phyloP scores from a whole-genome alignment of 1,140 invertebrate species.

The Steinernema khuongi region DNA sequence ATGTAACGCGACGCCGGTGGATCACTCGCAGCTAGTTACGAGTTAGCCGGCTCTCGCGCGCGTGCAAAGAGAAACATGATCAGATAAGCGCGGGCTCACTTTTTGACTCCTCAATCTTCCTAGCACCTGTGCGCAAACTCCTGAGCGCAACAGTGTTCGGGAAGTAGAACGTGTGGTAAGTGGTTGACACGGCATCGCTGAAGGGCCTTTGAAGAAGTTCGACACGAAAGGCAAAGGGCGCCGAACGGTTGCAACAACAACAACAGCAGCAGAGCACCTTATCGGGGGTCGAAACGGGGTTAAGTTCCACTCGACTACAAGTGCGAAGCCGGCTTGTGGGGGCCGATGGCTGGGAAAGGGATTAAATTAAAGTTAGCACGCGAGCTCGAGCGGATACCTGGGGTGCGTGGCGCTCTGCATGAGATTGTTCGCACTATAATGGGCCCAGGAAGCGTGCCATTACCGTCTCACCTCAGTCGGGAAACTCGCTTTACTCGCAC shows the following conservation, averaged over 20 bases:
- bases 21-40: not conserved
- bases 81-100: conserved; percentile 3
- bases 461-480: not conserved
- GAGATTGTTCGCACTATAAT: conserved; percentile 11
- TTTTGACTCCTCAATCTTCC: not conserved
- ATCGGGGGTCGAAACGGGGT: not conserved
- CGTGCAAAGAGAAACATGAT: conserved; percentile 13
- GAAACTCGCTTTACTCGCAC: not conserved
- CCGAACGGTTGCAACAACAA: conserved; percentile 9
- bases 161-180: not conserved
- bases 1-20: not conserved
- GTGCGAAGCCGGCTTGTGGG: not conserved
- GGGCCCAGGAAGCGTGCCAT: conserved; percentile 8
- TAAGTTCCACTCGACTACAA: conserved; percentile 9
- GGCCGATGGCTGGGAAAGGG: not conserved
- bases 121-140: not conserved
- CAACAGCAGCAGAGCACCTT: not conserved
- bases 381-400: not conserved
- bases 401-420: not conserved
- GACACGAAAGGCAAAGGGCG: conserved; percentile 1
- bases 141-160: not conserved
- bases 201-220: not conserved
- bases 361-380: conserved; percentile 13
- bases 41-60: not conserved
- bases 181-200: not conserved